These are phyloP conservation scores for Agapetus fuscipes DNA, from an alignment of 2,888 invertebrate species.

Conservation along the genomic window DNA sequence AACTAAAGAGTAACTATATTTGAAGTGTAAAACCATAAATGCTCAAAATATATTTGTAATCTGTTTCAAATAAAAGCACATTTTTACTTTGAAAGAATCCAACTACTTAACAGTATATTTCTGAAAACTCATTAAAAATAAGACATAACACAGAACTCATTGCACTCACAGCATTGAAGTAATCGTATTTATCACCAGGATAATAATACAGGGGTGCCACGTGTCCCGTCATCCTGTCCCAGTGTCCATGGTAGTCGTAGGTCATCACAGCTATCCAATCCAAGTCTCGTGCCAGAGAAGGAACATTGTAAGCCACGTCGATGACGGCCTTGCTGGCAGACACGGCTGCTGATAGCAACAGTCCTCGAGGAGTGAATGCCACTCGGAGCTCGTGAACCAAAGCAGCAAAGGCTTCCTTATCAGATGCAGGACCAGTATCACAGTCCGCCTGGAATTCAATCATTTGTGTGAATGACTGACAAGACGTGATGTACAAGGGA, in stretches of 20 bases:
- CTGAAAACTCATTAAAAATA: too few relatives aligned
- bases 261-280: constrained; percentile 79
- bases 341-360: constrained; percentile 61
- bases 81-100: too few relatives aligned
- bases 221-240: constrained; percentile 65
- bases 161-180: constrained; percentile 57
- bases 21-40: neutral
- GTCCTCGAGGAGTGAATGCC: constrained; percentile 49
- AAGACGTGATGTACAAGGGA: neutral
- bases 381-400: constrained; percentile 56
- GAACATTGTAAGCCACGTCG: constrained; percentile 62
- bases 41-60: neutral
- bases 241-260: constrained; percentile 71
- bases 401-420: constrained; percentile 57
- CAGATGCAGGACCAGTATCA: constrained; percentile 49
- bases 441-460: constrained; percentile 54
- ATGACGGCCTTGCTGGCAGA: constrained; percentile 64
- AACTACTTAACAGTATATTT: too few relatives aligned
- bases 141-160: too few relatives aligned
- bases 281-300: constrained; percentile 52
- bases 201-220: constrained; percentile 62
- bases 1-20: neutral
- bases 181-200: constrained; percentile 51
- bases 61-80: too few relatives aligned
- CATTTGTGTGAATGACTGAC: constrained; percentile 15